Evolutionary conservation across 1,140 invertebrate species (phyloP).

Genomic region (Odontomachus brunneus): DNA sequence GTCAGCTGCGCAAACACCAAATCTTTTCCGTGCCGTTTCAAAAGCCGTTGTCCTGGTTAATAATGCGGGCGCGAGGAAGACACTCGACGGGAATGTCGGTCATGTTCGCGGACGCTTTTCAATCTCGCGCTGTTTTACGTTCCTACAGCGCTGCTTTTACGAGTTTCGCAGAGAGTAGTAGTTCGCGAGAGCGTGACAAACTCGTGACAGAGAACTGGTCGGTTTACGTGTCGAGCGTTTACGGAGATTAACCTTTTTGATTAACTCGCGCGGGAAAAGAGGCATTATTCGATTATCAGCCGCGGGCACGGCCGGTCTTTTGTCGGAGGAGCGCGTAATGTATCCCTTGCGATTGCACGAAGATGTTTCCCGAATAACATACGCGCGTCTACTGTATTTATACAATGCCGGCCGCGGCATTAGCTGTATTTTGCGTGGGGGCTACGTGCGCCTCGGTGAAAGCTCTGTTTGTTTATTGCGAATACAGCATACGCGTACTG

Average conservation of each 20-base stretch:
- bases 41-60: constrained; percentile 8
- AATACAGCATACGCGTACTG: neutral
- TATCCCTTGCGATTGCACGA: neutral
- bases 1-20: neutral
- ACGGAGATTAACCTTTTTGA: constrained; percentile 16
- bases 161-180: neutral
- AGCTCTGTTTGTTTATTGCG: constrained; percentile 10
- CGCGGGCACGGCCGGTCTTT: neutral
- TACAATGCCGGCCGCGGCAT: neutral
- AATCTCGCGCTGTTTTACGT: constrained; percentile 16
- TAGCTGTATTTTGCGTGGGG: constrained; percentile 6
- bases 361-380: neutral
- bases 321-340: constrained; percentile 5
- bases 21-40: neutral
- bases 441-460: neutral
- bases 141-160: constrained; percentile 4
- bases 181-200: neutral
- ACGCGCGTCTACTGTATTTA: neutral
- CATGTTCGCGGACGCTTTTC: constrained; percentile 14
- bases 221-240: constrained; percentile 7
- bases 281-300: neutral
- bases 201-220: neutral
- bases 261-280: neutral
- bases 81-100: neutral
- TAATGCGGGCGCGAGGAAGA: constrained; percentile 3